These are phyloP conservation scores for Dasyprocta punctata DNA, from an alignment of 2,113 vertebrate genomes.

Conservation along the genomic window DNA sequence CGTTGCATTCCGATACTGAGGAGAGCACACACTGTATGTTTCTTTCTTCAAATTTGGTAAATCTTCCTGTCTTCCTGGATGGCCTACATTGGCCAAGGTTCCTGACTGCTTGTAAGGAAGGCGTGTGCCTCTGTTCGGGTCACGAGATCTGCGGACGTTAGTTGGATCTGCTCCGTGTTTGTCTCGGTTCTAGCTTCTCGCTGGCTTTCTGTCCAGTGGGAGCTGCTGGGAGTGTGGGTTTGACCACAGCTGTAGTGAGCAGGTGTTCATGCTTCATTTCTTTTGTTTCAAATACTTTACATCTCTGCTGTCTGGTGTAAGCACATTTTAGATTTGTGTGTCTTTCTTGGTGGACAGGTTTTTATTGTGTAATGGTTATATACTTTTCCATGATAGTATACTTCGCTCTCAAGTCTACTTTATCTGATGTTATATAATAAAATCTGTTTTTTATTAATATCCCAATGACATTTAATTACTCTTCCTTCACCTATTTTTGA, in stretches of 20 bases:
- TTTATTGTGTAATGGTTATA: not conserved
- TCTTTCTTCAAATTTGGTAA: not conserved
- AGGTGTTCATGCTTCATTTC: not conserved
- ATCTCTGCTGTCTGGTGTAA: not conserved
- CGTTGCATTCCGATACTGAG: not conserved
- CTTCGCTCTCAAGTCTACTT: not conserved
- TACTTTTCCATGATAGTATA: not conserved
- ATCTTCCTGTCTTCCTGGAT: not conserved
- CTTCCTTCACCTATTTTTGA: not conserved
- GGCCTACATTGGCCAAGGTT: not conserved
- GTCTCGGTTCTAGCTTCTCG: not conserved
- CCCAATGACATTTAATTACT: not conserved
- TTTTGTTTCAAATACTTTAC: not conserved
- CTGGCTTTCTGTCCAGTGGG: not conserved
- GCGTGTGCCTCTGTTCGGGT: not conserved
- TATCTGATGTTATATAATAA: not conserved
- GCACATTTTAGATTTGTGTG: not conserved
- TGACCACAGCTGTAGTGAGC: not conserved
- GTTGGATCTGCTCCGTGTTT: not conserved
- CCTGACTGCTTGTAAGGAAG: not conserved
- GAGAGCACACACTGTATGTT: not conserved
- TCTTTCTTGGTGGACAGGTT: not conserved
- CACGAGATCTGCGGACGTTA: not conserved
- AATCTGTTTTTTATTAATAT: not conserved
- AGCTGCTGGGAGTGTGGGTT: not conserved